Evolutionary conservation across 2,888 invertebrate genomes (phyloP).

Genomic region (Drosophila colorata): DNA sequence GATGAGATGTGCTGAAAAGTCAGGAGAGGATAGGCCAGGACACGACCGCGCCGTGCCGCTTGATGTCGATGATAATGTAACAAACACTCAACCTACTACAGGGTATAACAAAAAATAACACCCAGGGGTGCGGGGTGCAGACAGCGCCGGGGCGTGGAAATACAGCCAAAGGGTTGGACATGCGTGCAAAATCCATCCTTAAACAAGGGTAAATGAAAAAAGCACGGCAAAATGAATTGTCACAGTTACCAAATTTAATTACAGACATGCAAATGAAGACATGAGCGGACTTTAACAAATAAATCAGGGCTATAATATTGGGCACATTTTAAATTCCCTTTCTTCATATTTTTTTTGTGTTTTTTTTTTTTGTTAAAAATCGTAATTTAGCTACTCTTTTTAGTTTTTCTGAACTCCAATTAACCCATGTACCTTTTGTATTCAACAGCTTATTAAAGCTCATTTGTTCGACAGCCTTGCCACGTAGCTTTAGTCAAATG

Average conservation of each 20-base stretch:
- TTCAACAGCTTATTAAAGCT: constrained; percentile 17
- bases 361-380: background rate
- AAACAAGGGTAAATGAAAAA: constrained; percentile 33
- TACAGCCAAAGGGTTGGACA: constrained; percentile 69
- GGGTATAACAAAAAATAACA: background rate
- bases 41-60: constrained; percentile 31
- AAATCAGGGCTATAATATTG: constrained; percentile 5
- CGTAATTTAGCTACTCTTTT: background rate
- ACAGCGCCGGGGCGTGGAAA: constrained; percentile 18
- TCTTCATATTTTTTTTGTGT: too few relatives aligned
- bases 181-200: constrained; percentile 43
- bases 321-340: too few relatives aligned
- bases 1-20: constrained; percentile 43
- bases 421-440: background rate
- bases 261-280: constrained; percentile 70
- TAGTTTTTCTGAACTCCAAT: background rate
- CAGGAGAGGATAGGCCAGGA: constrained; percentile 50
- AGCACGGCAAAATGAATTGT: constrained; percentile 63
- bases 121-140: constrained; percentile 2
- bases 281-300: constrained; percentile 22
- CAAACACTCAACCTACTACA: constrained; percentile 63
- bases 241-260: constrained; percentile 82
- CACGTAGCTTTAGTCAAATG: background rate
- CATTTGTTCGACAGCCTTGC: background rate
- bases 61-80: constrained; percentile 77